These are phyloP conservation scores for Caenorhabditis remanei DNA, from an alignment of 1,140 invertebrate species.

Conservation along the genomic window DNA sequence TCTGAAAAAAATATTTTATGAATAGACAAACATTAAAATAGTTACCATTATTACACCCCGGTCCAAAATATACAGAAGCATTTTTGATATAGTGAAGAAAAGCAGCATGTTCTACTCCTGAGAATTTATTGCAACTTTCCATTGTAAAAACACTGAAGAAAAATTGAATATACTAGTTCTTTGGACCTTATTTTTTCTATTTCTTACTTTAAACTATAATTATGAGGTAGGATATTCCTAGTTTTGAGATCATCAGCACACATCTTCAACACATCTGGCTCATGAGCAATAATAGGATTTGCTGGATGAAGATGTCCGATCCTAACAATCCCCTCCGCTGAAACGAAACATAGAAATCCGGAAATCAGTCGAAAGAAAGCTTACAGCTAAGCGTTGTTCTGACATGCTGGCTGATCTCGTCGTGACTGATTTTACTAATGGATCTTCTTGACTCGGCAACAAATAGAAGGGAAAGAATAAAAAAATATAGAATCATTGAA, in stretches of 20 bases:
- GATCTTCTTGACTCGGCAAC: constrained; percentile 39
- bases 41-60: constrained; percentile 77
- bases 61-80: constrained; percentile 77
- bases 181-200: too few relatives aligned
- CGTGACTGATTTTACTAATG: constrained; percentile 45
- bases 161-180: too few relatives aligned
- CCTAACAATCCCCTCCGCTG: constrained; percentile 68
- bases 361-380: not conserved
- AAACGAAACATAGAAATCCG: not conserved
- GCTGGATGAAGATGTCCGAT: constrained; percentile 76
- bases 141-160: constrained; percentile 75
- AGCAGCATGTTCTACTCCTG: constrained; percentile 76
- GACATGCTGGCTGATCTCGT: constrained; percentile 38
- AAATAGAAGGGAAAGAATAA: not conserved
- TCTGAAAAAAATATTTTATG: constrained; percentile 58
- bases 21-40: too few relatives aligned
- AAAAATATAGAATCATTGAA: constrained; percentile 9
- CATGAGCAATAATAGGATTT: constrained; percentile 76
- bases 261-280: constrained; percentile 75
- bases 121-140: constrained; percentile 77
- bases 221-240: constrained; percentile 71
- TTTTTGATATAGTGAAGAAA: constrained; percentile 77
- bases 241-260: constrained; percentile 75
- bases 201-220: constrained; percentile 72
- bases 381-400: constrained; percentile 43